These are phyloP conservation scores for Xanthia togata DNA, from an alignment of 2,888 invertebrate species.

Conservation along the genomic window DNA sequence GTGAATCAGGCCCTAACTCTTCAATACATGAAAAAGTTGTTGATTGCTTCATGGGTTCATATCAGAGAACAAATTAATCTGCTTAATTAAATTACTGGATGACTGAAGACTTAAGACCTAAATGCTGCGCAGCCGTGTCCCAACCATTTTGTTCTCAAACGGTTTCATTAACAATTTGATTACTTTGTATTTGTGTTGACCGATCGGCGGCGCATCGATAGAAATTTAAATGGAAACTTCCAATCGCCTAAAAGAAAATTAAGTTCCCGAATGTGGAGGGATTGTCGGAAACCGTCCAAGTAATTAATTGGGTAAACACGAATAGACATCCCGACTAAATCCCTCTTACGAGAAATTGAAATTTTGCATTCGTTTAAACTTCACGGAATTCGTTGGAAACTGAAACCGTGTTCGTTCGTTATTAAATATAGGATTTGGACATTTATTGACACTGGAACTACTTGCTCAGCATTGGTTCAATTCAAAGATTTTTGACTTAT, in stretches of 20 bases:
- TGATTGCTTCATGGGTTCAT: background rate
- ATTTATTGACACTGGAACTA: slow-evolving; percentile 9
- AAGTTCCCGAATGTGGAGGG: slow-evolving; percentile 78
- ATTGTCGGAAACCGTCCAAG: slow-evolving; percentile 72
- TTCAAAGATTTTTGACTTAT: background rate
- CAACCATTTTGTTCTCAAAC: slow-evolving; percentile 47
- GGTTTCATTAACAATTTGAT: slow-evolving; percentile 83
- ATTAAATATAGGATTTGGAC: slow-evolving; percentile 26
- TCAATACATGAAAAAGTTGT: background rate
- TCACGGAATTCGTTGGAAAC: slow-evolving; percentile 49
- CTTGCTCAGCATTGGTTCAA: background rate
- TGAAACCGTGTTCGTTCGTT: slow-evolving; percentile 26
- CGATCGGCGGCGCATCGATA: slow-evolving; percentile 69
- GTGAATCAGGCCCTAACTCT: background rate
- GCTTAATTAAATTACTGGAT: background rate
- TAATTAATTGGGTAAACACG: slow-evolving; percentile 83
- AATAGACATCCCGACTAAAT: slow-evolving; percentile 65
- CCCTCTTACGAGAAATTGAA: slow-evolving; percentile 65
- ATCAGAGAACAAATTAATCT: background rate
- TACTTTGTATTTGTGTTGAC: slow-evolving; percentile 85
- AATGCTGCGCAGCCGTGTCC: background rate
- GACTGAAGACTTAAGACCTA: background rate
- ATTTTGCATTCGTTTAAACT: slow-evolving; percentile 59
- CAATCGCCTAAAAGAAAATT: slow-evolving; percentile 81
- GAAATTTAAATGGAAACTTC: slow-evolving; percentile 83